phyloP scores from a whole-genome alignment of 2,888 invertebrate species.

The Xiphydria camelus region DNA sequence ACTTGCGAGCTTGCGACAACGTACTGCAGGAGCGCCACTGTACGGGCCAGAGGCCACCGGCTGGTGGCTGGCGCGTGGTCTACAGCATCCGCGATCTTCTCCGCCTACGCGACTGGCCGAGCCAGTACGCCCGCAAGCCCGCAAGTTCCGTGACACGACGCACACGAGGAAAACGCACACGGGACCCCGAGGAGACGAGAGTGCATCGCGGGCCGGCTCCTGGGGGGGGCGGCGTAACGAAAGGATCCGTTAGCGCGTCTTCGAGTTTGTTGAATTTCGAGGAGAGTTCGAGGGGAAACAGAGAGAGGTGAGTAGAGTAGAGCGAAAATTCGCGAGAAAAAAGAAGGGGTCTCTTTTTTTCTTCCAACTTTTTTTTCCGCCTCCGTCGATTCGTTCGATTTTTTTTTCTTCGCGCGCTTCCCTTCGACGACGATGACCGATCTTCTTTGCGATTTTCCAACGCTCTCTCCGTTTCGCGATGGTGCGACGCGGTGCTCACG shows the following conservation, averaged over 20 bases:
- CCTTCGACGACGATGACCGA: no score
- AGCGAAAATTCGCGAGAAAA: no score
- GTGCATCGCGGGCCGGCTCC: slow-evolving; percentile 3
- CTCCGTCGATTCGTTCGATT: no score
- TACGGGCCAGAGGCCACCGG: slow-evolving; percentile 48
- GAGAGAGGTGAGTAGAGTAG: background rate
- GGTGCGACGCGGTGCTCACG: background rate
- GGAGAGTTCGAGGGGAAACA: no score
- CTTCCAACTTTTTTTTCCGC: background rate
- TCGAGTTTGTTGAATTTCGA: background rate
- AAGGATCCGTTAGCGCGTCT: background rate
- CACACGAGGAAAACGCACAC: slow-evolving; percentile 19
- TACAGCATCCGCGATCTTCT: slow-evolving; percentile 57
- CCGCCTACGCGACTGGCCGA: slow-evolving; percentile 54
- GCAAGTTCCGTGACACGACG: slow-evolving; percentile 53
- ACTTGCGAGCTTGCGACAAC: slow-evolving; percentile 43
- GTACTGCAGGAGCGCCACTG: slow-evolving; percentile 52
- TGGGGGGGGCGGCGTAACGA: slow-evolving; percentile 1
- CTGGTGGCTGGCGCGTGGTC: slow-evolving; percentile 41
- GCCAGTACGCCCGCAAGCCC: slow-evolving; percentile 58
- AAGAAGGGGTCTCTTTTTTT: background rate
- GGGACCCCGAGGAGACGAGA: slow-evolving; percentile 3
- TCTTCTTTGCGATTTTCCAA: background rate
- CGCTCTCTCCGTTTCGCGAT: no score
- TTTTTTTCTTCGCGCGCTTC: no score